Percentiles rank a stretch among this genome's conserved stretches.
These are phyloP conservation scores for Microctonus brassicae DNA, from an alignment of 2,888 invertebrate genomes.

Conservation along the genomic window DNA sequence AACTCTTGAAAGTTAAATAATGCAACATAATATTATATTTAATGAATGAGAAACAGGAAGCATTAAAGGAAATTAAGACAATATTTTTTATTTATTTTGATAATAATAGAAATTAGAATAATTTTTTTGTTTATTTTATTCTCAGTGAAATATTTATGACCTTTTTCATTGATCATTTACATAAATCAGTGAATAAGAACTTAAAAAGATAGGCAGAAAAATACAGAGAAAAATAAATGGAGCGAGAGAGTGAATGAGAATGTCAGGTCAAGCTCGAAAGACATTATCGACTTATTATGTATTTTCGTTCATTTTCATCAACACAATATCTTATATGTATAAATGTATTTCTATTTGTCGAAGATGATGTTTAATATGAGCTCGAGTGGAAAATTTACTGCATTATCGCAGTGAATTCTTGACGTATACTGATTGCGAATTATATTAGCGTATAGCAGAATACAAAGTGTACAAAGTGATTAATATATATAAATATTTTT, in stretches of 20 bases:
- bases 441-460: background rate
- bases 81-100: slow-evolving; percentile 12
- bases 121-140: background rate
- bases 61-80: background rate
- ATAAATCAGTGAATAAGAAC: background rate
- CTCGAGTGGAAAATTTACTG: slow-evolving; percentile 32
- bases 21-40: too few relatives aligned
- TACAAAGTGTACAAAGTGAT: slow-evolving; percentile 1
- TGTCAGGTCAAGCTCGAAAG: background rate
- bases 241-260: background rate
- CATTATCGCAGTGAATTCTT: slow-evolving; percentile 22
- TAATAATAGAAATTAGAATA: background rate
- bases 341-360: background rate
- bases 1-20: slow-evolving; percentile 11
- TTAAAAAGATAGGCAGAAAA: background rate
- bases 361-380: slow-evolving; percentile 27
- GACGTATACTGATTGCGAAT: background rate
- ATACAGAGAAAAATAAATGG: background rate
- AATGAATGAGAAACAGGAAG: background rate
- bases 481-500: background rate
- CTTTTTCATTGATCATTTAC: background rate
- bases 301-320: background rate
- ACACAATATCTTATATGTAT: slow-evolving; percentile 7
- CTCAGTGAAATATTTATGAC: slow-evolving; percentile 5
- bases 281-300: slow-evolving; percentile 7